phyloP scores from a whole-genome alignment of 2,888 invertebrate genomes.

The Troilus luridus region DNA sequence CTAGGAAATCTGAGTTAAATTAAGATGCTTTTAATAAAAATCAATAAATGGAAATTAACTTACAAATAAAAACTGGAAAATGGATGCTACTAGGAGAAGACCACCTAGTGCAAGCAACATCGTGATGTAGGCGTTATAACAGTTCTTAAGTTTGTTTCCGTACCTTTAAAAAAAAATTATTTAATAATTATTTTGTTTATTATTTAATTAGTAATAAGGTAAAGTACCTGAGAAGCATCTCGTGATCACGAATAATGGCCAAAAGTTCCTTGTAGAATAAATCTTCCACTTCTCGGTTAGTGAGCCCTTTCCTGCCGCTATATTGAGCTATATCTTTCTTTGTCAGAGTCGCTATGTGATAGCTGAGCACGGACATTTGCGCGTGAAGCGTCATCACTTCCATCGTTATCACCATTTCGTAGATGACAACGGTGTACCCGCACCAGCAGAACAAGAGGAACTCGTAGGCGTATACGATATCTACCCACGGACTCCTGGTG shows the following conservation, averaged over 20 bases:
- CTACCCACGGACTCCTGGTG: not conserved
- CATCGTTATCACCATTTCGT: not conserved
- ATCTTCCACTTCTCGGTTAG: not conserved
- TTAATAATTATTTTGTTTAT: not conserved
- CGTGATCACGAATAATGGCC: not conserved
- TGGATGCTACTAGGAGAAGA: not conserved
- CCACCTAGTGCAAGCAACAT: not conserved
- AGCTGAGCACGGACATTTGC: not conserved
- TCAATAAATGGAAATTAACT: not conserved
- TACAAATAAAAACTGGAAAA: conserved; percentile 33
- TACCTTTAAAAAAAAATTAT: not conserved
- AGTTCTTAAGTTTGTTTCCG: not conserved
- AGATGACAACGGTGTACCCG: not conserved
- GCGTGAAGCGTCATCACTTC: not conserved
- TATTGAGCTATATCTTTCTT: not conserved
- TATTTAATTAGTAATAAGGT: not conserved
- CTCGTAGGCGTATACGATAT: not conserved
- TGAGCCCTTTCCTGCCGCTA: not conserved
- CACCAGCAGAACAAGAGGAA: not conserved
- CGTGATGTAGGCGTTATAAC: conserved; percentile 10
- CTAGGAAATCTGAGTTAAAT: no score
- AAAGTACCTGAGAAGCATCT: conserved; percentile 5
- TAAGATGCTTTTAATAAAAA: no score
- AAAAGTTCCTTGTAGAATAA: not conserved
- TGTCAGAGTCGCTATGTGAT: not conserved